phyloP scores from a whole-genome alignment of 2,888 invertebrate genomes.

The Coenonympha arcania region DNA sequence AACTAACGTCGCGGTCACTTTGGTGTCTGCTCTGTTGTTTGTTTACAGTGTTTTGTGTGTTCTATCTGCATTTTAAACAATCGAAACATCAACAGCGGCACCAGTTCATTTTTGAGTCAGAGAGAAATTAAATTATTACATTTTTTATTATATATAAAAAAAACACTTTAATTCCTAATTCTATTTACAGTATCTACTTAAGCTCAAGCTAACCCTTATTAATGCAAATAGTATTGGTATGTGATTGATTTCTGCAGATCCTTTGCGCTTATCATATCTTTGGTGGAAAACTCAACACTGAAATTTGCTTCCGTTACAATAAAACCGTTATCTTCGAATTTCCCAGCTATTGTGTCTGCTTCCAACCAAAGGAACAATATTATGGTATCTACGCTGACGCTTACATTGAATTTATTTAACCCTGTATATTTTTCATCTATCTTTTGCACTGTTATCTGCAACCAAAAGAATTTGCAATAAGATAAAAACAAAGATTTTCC shows the following conservation, averaged over 20 bases:
- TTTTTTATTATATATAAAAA: too few relatives aligned
- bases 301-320: slow-evolving; percentile 51
- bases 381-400: slow-evolving; percentile 61
- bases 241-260: slow-evolving; percentile 44
- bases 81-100: too few relatives aligned
- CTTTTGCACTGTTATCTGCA: slow-evolving; percentile 45
- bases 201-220: not conserved
- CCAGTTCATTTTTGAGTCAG: too few relatives aligned
- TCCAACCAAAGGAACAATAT: slow-evolving; percentile 83
- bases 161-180: too few relatives aligned
- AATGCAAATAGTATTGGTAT: slow-evolving; percentile 51
- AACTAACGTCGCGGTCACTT: too few relatives aligned
- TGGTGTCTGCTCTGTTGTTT: too few relatives aligned
- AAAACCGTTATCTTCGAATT: slow-evolving; percentile 86
- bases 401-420: slow-evolving; percentile 35
- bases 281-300: slow-evolving; percentile 35
- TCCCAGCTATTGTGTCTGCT: slow-evolving; percentile 67
- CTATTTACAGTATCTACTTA: too few relatives aligned
- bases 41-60: too few relatives aligned
- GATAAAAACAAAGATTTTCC: too few relatives aligned
- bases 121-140: too few relatives aligned
- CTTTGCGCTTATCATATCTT: slow-evolving; percentile 32
- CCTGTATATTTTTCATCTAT: slow-evolving; percentile 3
- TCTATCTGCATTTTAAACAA: too few relatives aligned
- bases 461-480: slow-evolving; percentile 18